Evolutionary conservation across 2,113 vertebrate genomes (phyloP), one percentile per base, ranked within the genome.

Genomic region (Chamaetylas fuelleborni): DNA sequence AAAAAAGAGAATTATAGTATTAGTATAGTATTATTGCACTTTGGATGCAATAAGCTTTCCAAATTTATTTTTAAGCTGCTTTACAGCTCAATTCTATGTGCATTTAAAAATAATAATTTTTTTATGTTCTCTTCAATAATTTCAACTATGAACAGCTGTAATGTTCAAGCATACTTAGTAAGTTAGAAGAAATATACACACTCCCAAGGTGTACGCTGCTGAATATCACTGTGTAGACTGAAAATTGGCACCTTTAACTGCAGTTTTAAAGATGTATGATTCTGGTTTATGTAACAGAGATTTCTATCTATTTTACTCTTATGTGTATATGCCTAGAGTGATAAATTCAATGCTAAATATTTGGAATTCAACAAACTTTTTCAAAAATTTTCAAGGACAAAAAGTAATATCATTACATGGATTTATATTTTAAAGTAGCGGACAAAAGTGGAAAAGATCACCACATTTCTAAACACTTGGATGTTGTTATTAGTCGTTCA

Each of bases 61-160:
- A 90, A 97, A 86, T 31, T 95, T 33, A 95, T 97, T 93, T 95
- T 76, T 81, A 84, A 94, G 93, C 69, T 83, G 50, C 28, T 97
- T 96, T 96, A 53, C 40, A 96, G 95, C 20, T 95, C 86, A 91
- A 85, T 97, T 96, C 64, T 66, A 43, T 5, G 0, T 79, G 50
- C 36, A 93, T 96, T 96, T 90, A 71, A 92, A 95, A 95, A 67
- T 43, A 89, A 73, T 83, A 45, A 34, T 70, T 15, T 24, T 24
- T 97, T 93, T 83, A 79, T 47, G 1, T 78, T 92, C 57, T 92
- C 62, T 91, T 97, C 83, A 92, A 43, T 79, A 45, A 79, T 95
- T 96, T 95, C 70, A 97, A 71, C 60, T 92, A 14, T 71, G 62
- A 79, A 43, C 34, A 74, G 53, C 97, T 97, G 31, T 12, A 43